phyloP scores from a whole-genome alignment of 2,797 vertebrate genomes.

The Alfaro cultratus region DNA sequence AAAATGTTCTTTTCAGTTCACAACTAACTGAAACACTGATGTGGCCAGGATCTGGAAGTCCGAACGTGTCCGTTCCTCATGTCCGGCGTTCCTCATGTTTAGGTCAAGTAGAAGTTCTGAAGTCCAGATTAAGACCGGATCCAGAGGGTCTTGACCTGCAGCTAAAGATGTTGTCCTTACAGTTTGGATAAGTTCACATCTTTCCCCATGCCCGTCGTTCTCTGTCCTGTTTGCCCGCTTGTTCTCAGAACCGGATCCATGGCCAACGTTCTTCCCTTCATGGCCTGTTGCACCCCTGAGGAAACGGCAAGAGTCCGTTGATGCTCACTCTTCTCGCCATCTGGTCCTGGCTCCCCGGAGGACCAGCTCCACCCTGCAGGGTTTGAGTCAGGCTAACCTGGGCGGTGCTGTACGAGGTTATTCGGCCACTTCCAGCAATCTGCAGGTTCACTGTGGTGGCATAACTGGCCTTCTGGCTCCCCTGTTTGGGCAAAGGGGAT shows the following conservation, averaged over 20 bases:
- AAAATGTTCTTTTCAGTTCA: neutral
- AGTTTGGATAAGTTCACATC: neutral
- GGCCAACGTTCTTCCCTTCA: constrained; percentile 30
- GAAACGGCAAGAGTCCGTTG: constrained; percentile 70
- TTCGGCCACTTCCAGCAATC: constrained; percentile 87
- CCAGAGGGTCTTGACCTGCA: neutral
- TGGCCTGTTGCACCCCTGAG: constrained; percentile 68
- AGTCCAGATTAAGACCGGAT: neutral
- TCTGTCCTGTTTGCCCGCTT: neutral
- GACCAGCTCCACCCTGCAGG: constrained; percentile 70
- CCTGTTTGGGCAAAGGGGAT: constrained; percentile 41
- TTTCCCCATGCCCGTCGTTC: neutral
- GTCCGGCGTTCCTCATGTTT: neutral
- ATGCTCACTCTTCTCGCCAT: constrained; percentile 76
- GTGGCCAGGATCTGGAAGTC: neutral
- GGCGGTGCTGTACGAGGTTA: constrained; percentile 87
- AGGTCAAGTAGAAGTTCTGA: neutral
- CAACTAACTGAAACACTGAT: neutral
- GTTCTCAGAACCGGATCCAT: neutral
- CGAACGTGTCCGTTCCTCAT: neutral
- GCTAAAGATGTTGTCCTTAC: neutral
- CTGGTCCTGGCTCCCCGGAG: constrained; percentile 59
- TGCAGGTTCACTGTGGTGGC: constrained; percentile 92
- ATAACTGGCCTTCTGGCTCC: constrained; percentile 83
- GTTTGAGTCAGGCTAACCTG: constrained; percentile 90